Evolutionary conservation across 35 echinoderm and acorn worm genomes (phyloP).

Genomic region (Apostichopus parvimensis): DNA sequence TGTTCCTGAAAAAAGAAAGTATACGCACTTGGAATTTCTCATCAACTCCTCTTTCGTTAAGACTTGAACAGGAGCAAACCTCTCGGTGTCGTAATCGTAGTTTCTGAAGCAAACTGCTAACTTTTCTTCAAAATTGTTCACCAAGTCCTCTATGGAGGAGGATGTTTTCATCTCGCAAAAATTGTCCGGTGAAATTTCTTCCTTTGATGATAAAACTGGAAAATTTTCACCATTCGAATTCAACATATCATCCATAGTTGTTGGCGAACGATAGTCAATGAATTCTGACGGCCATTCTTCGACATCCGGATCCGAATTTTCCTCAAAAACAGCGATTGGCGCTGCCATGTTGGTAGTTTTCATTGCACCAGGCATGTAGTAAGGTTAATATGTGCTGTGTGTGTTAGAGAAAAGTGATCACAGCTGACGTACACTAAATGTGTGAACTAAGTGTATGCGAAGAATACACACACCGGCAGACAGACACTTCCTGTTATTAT

Average conservation of each 20-base stretch:
- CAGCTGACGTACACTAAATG: constrained; percentile 51
- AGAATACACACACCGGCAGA: constrained; percentile 36
- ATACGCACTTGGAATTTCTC: constrained; percentile 99
- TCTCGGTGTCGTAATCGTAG: constrained; percentile 94
- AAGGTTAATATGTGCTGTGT: background rate
- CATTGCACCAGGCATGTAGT: constrained; percentile 46
- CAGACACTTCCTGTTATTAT: constrained; percentile 41
- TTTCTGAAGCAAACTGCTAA: constrained; percentile 97
- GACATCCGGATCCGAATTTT: constrained; percentile 77
- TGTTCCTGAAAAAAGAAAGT: constrained; percentile 1
- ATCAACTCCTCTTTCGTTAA: constrained; percentile 97
- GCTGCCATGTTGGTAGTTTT: constrained; percentile 85
- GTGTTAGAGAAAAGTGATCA: background rate
- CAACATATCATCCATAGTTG: constrained; percentile 75
- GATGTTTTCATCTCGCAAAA: constrained; percentile 92
- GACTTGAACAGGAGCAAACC: constrained; percentile 95
- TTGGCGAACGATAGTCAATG: constrained; percentile 91
- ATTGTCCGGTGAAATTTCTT: constrained; percentile 98
- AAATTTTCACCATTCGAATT: constrained; percentile 93
- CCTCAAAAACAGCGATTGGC: constrained; percentile 95
- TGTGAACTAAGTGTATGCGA: constrained; percentile 25
- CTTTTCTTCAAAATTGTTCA: constrained; percentile 99
- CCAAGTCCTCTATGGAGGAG: constrained; percentile 91
- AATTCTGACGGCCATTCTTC: constrained; percentile 99
- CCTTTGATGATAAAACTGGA: constrained; percentile 85